Conservation (phyloP, 1,140 invertebrate species). For the Temnothorax longispinosus region DNA sequence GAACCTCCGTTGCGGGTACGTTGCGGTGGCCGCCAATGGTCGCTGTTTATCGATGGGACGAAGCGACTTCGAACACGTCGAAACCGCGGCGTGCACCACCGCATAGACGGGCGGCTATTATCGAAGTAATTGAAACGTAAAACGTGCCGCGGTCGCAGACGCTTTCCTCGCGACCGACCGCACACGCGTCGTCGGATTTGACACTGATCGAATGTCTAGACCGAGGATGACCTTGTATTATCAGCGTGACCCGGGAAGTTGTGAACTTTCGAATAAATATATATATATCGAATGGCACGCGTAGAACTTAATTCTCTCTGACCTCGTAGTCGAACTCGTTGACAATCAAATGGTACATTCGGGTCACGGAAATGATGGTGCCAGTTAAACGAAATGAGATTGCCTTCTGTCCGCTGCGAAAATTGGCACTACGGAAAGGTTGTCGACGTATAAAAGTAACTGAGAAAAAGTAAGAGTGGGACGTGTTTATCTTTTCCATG, state of each 20-base stretch:
- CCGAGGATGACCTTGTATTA: neutral
- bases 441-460: slow-evolving; percentile 28
- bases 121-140: slow-evolving; percentile 51
- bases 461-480: slow-evolving; percentile 5
- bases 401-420: slow-evolving; percentile 17
- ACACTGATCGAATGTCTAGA: slow-evolving; percentile 11
- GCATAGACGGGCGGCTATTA: slow-evolving; percentile 31
- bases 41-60: slow-evolving; percentile 49
- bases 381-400: slow-evolving; percentile 56
- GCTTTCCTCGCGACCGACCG: neutral
- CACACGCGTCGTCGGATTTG: neutral
- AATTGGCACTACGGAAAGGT: slow-evolving; percentile 38
- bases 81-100: slow-evolving; percentile 29
- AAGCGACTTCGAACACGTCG: slow-evolving; percentile 52
- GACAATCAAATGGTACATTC: slow-evolving; percentile 32
- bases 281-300: neutral
- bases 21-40: slow-evolving; percentile 19
- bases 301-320: neutral
- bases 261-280: slow-evolving; percentile 16
- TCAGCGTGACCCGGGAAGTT: neutral
- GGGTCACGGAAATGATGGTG: slow-evolving; percentile 46
- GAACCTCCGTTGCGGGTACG: neutral
- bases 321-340: slow-evolving; percentile 1
- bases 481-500: slow-evolving; percentile 7
- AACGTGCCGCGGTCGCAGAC: slow-evolving; percentile 8